Evolutionary conservation across 2,113 vertebrate genomes (phyloP).

Genomic region (Hippocampus barbouri): DNA sequence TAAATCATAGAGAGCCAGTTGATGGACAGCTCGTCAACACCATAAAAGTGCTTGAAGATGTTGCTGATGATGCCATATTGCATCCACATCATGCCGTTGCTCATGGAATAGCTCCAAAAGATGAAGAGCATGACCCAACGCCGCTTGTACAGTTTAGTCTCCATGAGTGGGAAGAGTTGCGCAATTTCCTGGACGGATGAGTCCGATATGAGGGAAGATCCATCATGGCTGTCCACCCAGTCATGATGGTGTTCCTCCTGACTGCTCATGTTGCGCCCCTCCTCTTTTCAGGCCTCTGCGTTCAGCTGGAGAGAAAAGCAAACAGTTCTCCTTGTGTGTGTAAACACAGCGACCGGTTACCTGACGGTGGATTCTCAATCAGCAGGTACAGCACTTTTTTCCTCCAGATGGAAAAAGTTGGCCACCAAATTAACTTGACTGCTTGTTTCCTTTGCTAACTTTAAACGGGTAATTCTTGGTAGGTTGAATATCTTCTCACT

Average conservation of each 20-base stretch:
- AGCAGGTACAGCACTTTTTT: slow-evolving; percentile 15
- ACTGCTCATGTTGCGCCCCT: slow-evolving; percentile 29
- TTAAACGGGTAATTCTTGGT: not conserved
- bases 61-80: slow-evolving; percentile 83
- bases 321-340: slow-evolving; percentile 25
- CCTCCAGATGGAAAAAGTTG: not conserved
- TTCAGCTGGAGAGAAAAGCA: slow-evolving; percentile 39
- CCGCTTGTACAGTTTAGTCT: slow-evolving; percentile 71
- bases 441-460: slow-evolving; percentile 4
- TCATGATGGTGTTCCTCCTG: slow-evolving; percentile 8
- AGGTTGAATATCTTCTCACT: not conserved
- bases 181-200: not conserved
- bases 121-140: slow-evolving; percentile 82
- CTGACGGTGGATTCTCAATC: slow-evolving; percentile 10
- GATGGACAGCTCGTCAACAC: slow-evolving; percentile 68
- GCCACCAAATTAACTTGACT: not conserved
- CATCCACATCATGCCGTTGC: slow-evolving; percentile 89
- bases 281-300: not conserved
- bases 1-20: slow-evolving; percentile 90
- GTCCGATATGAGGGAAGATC: slow-evolving; percentile 15
- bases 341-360: slow-evolving; percentile 10
- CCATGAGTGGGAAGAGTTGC: slow-evolving; percentile 37
- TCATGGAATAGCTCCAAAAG: slow-evolving; percentile 81
- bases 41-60: slow-evolving; percentile 78
- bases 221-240: slow-evolving; percentile 13